phyloP scores from a whole-genome alignment of 2,113 vertebrate species.

The Gasterosteus aculeatus region DNA sequence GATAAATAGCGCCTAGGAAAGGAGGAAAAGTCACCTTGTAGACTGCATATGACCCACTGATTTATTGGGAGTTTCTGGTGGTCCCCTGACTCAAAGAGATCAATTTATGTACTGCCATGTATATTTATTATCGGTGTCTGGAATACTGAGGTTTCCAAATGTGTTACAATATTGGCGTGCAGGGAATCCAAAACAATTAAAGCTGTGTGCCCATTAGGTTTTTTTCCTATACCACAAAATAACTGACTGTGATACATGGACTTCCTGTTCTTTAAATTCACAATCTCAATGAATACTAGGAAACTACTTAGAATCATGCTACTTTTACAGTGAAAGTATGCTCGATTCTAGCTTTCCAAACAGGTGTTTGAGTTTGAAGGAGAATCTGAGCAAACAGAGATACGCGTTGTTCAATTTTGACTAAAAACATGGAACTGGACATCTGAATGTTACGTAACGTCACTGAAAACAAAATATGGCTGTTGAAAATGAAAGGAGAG shows the following conservation, averaged over 20 bases:
- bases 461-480: neutral
- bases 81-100: constrained; percentile 34
- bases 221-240: neutral
- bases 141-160: constrained; percentile 18
- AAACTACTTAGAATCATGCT: neutral
- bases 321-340: neutral
- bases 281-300: neutral
- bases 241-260: neutral
- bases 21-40: constrained; percentile 23
- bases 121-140: constrained; percentile 35
- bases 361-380: constrained; percentile 1
- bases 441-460: neutral
- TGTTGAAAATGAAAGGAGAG: neutral
- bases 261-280: neutral
- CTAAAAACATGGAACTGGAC: neutral
- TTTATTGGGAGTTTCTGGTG: constrained; percentile 52
- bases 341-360: neutral
- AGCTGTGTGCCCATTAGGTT: neutral
- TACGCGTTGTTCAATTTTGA: neutral
- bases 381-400: neutral
- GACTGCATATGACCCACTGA: constrained; percentile 28
- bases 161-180: constrained; percentile 3
- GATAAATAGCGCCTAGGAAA: constrained; percentile 26
- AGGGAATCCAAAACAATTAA: constrained; percentile 21
- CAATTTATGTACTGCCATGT: constrained; percentile 34